These are phyloP conservation scores for Lasioglossum calceatum DNA, from an alignment of 2,888 invertebrate species.

Conservation along the genomic window DNA sequence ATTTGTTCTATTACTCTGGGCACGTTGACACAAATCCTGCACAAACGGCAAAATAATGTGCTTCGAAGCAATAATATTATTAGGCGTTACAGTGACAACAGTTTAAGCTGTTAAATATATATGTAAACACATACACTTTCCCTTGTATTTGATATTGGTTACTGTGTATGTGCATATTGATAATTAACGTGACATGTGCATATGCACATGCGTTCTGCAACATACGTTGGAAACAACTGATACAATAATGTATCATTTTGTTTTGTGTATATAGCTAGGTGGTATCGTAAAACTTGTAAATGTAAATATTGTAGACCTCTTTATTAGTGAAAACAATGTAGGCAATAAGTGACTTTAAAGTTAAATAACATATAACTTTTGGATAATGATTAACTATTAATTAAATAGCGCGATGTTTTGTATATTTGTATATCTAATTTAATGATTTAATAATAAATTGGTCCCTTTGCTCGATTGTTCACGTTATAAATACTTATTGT, in stretches of 20 bases:
- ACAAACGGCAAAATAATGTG: constrained; percentile 62
- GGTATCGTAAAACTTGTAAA: constrained; percentile 68
- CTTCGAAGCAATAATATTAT: constrained; percentile 74
- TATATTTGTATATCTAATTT: constrained; percentile 75
- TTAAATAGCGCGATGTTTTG: constrained; percentile 67
- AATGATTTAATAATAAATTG: constrained; percentile 66
- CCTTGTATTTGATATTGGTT: constrained; percentile 59
- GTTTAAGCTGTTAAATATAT: constrained; percentile 61
- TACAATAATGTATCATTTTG: constrained; percentile 57
- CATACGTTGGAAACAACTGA: constrained; percentile 39
- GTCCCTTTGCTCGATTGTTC: constrained; percentile 65
- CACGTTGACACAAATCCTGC: constrained; percentile 45
- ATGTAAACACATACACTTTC: constrained; percentile 64
- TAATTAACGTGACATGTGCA: neutral
- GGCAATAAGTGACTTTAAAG: constrained; percentile 56
- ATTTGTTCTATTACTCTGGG: constrained; percentile 56
- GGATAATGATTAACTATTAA: constrained; percentile 59
- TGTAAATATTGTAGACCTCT: constrained; percentile 74
- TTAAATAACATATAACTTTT: constrained; percentile 62
- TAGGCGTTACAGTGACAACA: constrained; percentile 67
- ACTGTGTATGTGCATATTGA: constrained; percentile 51
- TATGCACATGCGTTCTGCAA: neutral
- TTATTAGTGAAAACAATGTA: constrained; percentile 63
- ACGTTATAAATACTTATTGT: constrained; percentile 70
- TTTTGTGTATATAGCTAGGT: constrained; percentile 68